Evolutionary conservation across 1,140 invertebrate genomes (phyloP), one percentile per base, ranked within the genome.

Genomic region (Drosophila micromelanica): DNA sequence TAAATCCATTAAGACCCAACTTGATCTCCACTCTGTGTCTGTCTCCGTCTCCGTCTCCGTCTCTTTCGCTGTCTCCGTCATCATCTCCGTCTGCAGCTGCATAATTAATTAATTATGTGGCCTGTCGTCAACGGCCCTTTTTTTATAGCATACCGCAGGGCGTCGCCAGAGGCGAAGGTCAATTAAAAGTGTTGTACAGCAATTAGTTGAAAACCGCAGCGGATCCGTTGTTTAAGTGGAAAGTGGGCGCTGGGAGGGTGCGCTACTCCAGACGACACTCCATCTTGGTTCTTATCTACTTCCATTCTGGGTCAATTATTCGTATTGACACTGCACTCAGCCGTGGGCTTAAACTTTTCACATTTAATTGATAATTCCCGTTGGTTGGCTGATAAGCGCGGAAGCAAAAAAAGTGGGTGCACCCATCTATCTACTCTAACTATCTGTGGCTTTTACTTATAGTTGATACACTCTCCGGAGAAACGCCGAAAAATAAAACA

Each of bases 81-180:
- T 17, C 27, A 5, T 54, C 67, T 43, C n/a, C n/a, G 12, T 23
- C 15, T 46, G 45, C 73, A 73, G 68, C 80, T 43, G 62, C 60
- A 80, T 87, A 82, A 87, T 82, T 82, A 79, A 87, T 87, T 87
- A 79, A 79, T 73, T 82, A 64, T 76, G 48, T 64, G 60, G 60
- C 52, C 65, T 59, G 54, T 52, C 37, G 23, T 51, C 48, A 5
- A 0, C 52, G 27, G 42, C 37, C 48, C 11, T 48, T 74, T 69
- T 70, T 70, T 63, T 54, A 54, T 54, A 52, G 72, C 59, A 57
- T 63, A 74, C 72, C 65, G 12, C 72, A 70, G 52, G 65, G 59
- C 65, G 65, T 32, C 37, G 40, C 37, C 56, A 27, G 51, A 63
- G 80, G 56, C 79, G 80, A 79, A 87, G 82, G 75, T 87, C 82